Evolutionary conservation across 1,140 invertebrate genomes (phyloP).

Genomic region (Drosophila pachea): DNA sequence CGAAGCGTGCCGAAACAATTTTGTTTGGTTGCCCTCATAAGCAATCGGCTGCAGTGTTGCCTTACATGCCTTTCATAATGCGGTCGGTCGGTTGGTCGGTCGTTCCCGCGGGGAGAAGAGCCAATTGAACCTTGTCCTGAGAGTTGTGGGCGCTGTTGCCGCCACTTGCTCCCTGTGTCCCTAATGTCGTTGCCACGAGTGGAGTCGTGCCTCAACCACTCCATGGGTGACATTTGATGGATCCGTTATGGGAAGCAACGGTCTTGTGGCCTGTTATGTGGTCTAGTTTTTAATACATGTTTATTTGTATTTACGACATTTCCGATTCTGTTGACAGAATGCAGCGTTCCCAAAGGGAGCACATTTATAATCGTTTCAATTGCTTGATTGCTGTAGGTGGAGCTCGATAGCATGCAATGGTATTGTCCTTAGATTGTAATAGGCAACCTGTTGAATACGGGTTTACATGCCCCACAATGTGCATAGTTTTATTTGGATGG

Average conservation of each 20-base stretch:
- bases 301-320: slow-evolving; percentile 68
- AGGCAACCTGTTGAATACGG: slow-evolving; percentile 26
- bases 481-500: too few species aligned
- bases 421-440: slow-evolving; percentile 1
- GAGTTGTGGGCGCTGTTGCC: slow-evolving; percentile 16
- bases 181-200: slow-evolving; percentile 37
- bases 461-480: background rate
- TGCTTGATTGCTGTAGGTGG: slow-evolving; percentile 46
- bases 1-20: slow-evolving; percentile 74
- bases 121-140: slow-evolving; percentile 24
- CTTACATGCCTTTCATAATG: slow-evolving; percentile 20
- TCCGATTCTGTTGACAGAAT: slow-evolving; percentile 61
- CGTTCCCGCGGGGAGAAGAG: too few species aligned
- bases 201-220: background rate
- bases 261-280: slow-evolving; percentile 5
- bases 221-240: background rate
- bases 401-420: slow-evolving; percentile 41
- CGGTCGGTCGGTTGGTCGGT: too few species aligned
- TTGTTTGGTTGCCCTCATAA: slow-evolving; percentile 68
- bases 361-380: slow-evolving; percentile 61
- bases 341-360: slow-evolving; percentile 20
- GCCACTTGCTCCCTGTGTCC: slow-evolving; percentile 21
- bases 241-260: background rate
- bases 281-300: slow-evolving; percentile 46
- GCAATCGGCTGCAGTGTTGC: slow-evolving; percentile 34